These are phyloP conservation scores for Eurystomus gularis DNA, from an alignment of 2,113 vertebrate genomes.

Conservation along the genomic window DNA sequence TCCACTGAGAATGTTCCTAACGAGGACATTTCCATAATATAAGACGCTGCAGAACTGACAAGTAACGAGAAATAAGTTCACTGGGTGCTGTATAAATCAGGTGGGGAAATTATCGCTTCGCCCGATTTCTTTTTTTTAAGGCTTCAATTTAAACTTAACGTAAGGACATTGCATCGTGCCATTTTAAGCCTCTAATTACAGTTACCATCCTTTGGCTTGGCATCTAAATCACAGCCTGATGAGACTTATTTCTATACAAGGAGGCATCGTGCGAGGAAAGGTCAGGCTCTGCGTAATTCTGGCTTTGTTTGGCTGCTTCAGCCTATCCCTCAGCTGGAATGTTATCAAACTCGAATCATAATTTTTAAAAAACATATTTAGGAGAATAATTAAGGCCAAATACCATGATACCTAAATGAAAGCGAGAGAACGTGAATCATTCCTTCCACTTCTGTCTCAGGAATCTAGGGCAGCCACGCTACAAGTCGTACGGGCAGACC, in stretches of 20 bases:
- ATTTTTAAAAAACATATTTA: not conserved
- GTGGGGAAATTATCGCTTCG: not conserved
- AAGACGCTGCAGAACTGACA: not conserved
- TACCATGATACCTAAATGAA: slow-evolving; percentile 69
- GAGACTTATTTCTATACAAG: slow-evolving; percentile 41
- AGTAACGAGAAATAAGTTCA: not conserved
- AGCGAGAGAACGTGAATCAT: slow-evolving; percentile 53
- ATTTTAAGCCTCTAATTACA: slow-evolving; percentile 48
- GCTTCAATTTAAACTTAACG: slow-evolving; percentile 4
- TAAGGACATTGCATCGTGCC: slow-evolving; percentile 12
- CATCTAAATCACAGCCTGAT: slow-evolving; percentile 18
- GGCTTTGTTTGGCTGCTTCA: slow-evolving; percentile 27
- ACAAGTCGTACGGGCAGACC: slow-evolving; percentile 53
- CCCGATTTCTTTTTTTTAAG: not conserved
- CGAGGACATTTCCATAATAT: not conserved
- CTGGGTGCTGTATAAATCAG: not conserved
- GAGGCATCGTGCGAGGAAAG: slow-evolving; percentile 24
- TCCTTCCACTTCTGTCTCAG: slow-evolving; percentile 46
- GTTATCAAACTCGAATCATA: not conserved
- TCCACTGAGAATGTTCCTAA: not conserved
- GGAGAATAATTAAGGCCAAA: slow-evolving; percentile 48
- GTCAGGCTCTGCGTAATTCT: not conserved
- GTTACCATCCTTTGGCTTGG: slow-evolving; percentile 5
- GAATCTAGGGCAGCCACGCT: slow-evolving; percentile 61
- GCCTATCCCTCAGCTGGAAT: not conserved